Evolutionary conservation across 2,113 vertebrate genomes (phyloP), one percentile per base, ranked within the genome.

Genomic region (Pica pica): DNA sequence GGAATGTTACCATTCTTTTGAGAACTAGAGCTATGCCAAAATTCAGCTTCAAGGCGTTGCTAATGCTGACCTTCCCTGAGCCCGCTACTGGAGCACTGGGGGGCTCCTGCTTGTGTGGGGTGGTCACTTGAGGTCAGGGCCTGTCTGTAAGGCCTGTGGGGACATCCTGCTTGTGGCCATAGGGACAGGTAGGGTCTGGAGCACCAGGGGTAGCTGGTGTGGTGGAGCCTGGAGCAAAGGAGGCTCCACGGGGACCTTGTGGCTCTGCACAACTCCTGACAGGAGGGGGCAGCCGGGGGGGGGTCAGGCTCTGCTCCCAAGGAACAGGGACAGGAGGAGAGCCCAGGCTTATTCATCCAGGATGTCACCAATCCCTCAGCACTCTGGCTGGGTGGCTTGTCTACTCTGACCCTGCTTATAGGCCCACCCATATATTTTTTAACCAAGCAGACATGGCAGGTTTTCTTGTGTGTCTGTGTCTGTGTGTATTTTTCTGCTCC

Each of bases 251-350:
- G 60, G 33, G 1, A 1, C 28, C 28, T 7, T 46, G 15, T 87
- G 47, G 24, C 35, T 75, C 67, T 80, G n/a, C 70, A 44, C 53
- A 60, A 1, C 2, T 30, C 87, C 69, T 75, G 87, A 1, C 46
- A 89, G 47, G 61, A 83, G 47, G 28, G 37, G 46, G 11, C 19
- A 65, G 31, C 44, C 0, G 0, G 13, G 5, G 14, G 31, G 0
- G 0, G 39, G 39, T 65, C 2, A 0, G 8, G 13, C 8, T 39
- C 33, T 82, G 69, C 37, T 67, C 12, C 2, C 28, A 18, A 52
- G 37, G 53, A 44, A 26, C 46, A 59, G 33, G 28, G 52, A 30
- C 46, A 53, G 39, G 17, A 41, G 70, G 20, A 26, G 12, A n/a
- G 22, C 31, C 19, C 42, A 26, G 21, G 42, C 13, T 70, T 80